Evolutionary conservation across 2,888 invertebrate species (phyloP), one percentile per base, ranked within the genome.

Genomic region (Eumerus sabulonum): DNA sequence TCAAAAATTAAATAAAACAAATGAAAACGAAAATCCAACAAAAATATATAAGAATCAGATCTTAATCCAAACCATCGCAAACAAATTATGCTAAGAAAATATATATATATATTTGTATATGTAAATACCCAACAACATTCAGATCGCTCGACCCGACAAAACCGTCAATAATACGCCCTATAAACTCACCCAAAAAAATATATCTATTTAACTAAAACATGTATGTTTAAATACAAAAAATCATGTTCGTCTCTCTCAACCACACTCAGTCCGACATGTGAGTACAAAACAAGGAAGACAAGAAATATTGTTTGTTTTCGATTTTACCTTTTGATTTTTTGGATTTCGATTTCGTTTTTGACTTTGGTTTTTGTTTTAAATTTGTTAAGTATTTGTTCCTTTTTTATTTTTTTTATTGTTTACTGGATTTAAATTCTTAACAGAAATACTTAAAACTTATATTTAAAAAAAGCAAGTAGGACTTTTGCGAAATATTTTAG

Each of bases 251-350:
- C 76, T 73, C 27, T 27, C 81, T 81, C 81, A 81, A 76, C 81
- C 71, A 81, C 81, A 81, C 81, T 81, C 76, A 81, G 71, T 81
- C 81, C 81, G 76, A 81, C 81, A 81, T 81, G 81, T 81, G 81
- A 81, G 81, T 81, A 81, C 81, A 81, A n/a, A n/a, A 27, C 27
- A 27, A 81, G 76, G 81, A 76, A 81, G 74, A 81, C 81, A 81
- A 81, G 64, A 79, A 64, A 44, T 64, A 59, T 68, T 57, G 38
- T 79, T 79, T 77, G 38, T 42, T 14, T 27, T n/a, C 11, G 1
- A 40, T 18, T 51, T 67, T 60, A n/a, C 3, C 11, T 27, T 51
- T 14, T 11, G 7, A 38, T 62, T 48, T 50, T 36, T 40, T 12
- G 17, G 56, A 63, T 53, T 40, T 45, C n/a, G 1, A 4, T 51